phyloP scores from a whole-genome alignment of 2,113 vertebrate genomes.

The Osmerus eperlanus region DNA sequence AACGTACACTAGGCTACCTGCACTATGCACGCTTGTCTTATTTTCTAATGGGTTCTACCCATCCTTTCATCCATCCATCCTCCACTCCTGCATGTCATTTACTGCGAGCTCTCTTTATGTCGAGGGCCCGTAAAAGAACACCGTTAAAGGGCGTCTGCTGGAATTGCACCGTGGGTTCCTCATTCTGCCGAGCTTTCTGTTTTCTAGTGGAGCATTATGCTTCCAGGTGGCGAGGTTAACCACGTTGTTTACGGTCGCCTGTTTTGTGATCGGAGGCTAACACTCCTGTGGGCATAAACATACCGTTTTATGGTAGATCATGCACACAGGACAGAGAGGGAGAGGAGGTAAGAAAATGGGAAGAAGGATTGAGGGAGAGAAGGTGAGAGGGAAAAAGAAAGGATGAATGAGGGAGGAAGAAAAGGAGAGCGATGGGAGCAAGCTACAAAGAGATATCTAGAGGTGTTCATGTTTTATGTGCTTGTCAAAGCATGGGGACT shows the following conservation, averaged over 20 bases:
- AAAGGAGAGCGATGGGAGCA: no score
- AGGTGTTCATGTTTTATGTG: no score
- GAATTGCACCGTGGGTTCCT: not conserved
- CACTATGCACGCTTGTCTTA: conserved; percentile 7
- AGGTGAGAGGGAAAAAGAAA: no score
- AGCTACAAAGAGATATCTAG: no score
- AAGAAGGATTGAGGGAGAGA: no score
- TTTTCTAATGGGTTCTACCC: conserved; percentile 10
- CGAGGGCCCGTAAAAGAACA: conserved; percentile 28
- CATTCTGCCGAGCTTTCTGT: not conserved
- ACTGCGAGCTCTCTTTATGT: conserved; percentile 19
- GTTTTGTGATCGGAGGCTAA: not conserved
- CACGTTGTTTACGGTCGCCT: conserved; percentile 25
- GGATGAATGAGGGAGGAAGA: no score
- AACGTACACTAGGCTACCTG: conserved; percentile 11
- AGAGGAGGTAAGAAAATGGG: not conserved
- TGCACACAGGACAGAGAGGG: not conserved
- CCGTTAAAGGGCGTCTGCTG: not conserved
- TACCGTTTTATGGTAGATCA: not conserved
- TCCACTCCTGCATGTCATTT: conserved; percentile 10
- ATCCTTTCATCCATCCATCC: not conserved
- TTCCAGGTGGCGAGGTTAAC: conserved; percentile 24
- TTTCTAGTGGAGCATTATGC: conserved; percentile 19
- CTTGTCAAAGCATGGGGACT: no score
- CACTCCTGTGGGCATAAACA: not conserved